Evolutionary conservation across 2,888 invertebrate genomes (phyloP), one percentile per base, ranked within the genome.

Genomic region (Protophormia terraenovae): DNA sequence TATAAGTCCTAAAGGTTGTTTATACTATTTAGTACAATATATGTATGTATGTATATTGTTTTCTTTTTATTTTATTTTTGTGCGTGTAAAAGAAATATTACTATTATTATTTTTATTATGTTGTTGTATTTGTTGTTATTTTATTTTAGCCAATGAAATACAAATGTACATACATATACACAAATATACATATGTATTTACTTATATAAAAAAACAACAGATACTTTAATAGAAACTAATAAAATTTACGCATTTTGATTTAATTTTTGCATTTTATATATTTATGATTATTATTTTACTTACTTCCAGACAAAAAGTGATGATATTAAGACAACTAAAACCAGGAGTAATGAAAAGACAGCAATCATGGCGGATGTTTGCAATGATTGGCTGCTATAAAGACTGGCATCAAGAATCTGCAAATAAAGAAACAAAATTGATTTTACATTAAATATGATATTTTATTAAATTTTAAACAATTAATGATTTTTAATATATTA

Each of bases 371-470:
- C 97, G 89, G 97, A 96, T 88, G 97, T 97, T 93, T 97, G 97
- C 89, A 97, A 93, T 87, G 96, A 96, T 88, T 97, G 97, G 91
- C 96, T 96, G 93, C 95, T 96, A 93, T 96, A 96, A 93, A 96
- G 96, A 94, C 97, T 97, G 88, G 97, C 96, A 94, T 97, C 97
- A 93, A 97, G 96, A 94, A 97, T 96, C 97, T 97, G 96, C 14
- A 77, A 77, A 47, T 66, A 71, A 53, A 29, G 4, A 38, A 38
- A 38, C 22, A 62, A 22, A 12, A 35, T 8, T 8, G 12, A 35
- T 10, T 35, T 10, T 35, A 35, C 35, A 7, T 38, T 45, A 8
- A n/a, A 27, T 3, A 66, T 32, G 55, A 24, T 32, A 35, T 24
- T 73, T 41, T 4, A 38, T 8, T 38, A 19, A 22, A 50, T 38